Evolutionary conservation across 2,797 vertebrate genomes (phyloP), one percentile per base, ranked within the genome.

Genomic region (Lacerta bilineata): DNA sequence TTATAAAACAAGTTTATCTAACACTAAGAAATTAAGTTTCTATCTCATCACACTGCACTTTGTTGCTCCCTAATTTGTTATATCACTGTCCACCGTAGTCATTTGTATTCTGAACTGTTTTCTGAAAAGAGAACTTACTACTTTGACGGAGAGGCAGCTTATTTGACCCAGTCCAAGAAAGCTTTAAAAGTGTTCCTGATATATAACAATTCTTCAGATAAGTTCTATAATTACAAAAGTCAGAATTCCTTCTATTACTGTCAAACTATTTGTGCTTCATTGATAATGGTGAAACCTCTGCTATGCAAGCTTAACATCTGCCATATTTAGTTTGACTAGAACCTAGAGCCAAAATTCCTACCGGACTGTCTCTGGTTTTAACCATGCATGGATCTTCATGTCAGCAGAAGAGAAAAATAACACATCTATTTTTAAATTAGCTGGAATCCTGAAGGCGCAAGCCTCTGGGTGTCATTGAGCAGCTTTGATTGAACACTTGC

Each of bases 361-460:
- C 81, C 92, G 20, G 89, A 87, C 93, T 94, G 91, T 69, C 55
- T 83, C 93, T 95, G 95, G 90, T 97, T 97, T 96, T 97, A 97
- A 94, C 97, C 96, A 93, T 96, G 97, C 97, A 96, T 96, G 95
- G 97, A 93, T 95, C 96, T 97, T 96, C 96, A 87, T 97, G 97
- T 98, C 97, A 98, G 98, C 97, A 95, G 96, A 94, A 96, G 96
- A 95, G 96, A 95, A 97, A 97, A 98, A 97, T 95, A 97, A 96
- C 97, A 94, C 96, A 85, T 98, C 98, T 99, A 98, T 99, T 98
- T 99, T 98, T 98, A 98, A 97, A 95, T 66, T 88, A 46, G 94
- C 93, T 97, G 97, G 97, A 97, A 98, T 97, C 97, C 95, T 90
- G 91, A 80, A 93, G 93, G 95, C 93, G 79, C 82, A 92, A 91